Base-by-base conservation (phyloP, 2,888 invertebrate species). In the Melanophora roralis region DNA sequence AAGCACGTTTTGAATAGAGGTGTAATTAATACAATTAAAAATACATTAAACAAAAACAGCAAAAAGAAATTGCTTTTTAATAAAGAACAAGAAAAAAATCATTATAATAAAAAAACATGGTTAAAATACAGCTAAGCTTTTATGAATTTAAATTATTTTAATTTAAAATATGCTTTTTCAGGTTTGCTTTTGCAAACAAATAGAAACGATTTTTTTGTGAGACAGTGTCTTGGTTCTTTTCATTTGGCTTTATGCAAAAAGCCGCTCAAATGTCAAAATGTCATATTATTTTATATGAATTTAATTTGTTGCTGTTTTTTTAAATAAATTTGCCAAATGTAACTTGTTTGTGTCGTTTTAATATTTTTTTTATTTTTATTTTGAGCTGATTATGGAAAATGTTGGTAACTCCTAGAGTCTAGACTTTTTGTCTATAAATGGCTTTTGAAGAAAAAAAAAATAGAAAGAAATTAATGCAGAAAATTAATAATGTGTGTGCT, bases 21-120 rank as follows among this genome's bases (percentile, higher is more conserved):
- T 80, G 80, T 80, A 80, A 80, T 80, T 80, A 80, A 80, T 80
- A 80, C 76, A 80, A 80, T 80, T 80, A 80, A 80, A 80, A 80
- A 80, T 76, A 80, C 80, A 80, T 80, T 80, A 80, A 68, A 80
- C 80, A 69, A 68, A 64, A 68, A 64, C 27, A 64, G 36, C 27
- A 69, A 65, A 78, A 68, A 68, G 68, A 78, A 68, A 62, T 68
- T 43, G 45, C 32, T 68, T 78, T 80, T 72, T 68, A 69, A 64
- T 62, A 69, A 38, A 60, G 34, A 12, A 60, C 60, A 2, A 67
- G 49, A 27, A 57, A 53, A 16, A 64, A 38, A 11, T 27, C 6
- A 27, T 5, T 5, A 27, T 27, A 23, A 38, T 21, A 53, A 75
- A 36, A n/a, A 21, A 62, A 55, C 38, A 65, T 34, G 47, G 38